These are phyloP conservation scores for Morpho helenor DNA, from an alignment of 2,888 invertebrate species.

Conservation along the genomic window DNA sequence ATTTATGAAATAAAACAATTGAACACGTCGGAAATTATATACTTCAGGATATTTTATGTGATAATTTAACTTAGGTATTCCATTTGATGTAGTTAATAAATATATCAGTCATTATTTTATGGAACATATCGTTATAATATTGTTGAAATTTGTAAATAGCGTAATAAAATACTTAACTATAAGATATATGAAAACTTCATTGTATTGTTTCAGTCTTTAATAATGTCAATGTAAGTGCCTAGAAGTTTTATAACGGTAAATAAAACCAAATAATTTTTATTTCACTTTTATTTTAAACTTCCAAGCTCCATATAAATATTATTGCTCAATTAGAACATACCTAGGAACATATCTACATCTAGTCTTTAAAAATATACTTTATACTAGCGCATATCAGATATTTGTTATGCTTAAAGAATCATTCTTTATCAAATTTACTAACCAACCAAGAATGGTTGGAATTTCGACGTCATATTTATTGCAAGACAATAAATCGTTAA, in stretches of 20 bases:
- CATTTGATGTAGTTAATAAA: slow-evolving; percentile 27
- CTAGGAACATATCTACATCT: too few relatives aligned
- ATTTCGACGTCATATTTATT: too few relatives aligned
- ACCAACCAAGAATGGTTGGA: too few relatives aligned
- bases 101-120: slow-evolving; percentile 63
- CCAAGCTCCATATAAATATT: too few relatives aligned
- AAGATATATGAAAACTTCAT: slow-evolving; percentile 25
- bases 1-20: too few relatives aligned
- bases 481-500: too few relatives aligned
- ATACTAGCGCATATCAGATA: too few relatives aligned
- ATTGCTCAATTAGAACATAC: too few relatives aligned
- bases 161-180: slow-evolving; percentile 40
- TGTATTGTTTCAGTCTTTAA: slow-evolving; percentile 22
- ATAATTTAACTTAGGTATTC: slow-evolving; percentile 22
- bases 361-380: too few relatives aligned
- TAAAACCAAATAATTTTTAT: slow-evolving; percentile 15
- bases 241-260: slow-evolving; percentile 29
- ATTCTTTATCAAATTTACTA: too few relatives aligned
- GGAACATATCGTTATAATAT: slow-evolving; percentile 36
- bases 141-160: slow-evolving; percentile 51
- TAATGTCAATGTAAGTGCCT: slow-evolving; percentile 24
- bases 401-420: too few relatives aligned
- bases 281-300: background rate
- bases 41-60: slow-evolving; percentile 41
- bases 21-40: slow-evolving; percentile 10